Evolutionary conservation across 1,140 invertebrate genomes (phyloP), one percentile per base, ranked within the genome.

Genomic region (Bombus picipes): DNA sequence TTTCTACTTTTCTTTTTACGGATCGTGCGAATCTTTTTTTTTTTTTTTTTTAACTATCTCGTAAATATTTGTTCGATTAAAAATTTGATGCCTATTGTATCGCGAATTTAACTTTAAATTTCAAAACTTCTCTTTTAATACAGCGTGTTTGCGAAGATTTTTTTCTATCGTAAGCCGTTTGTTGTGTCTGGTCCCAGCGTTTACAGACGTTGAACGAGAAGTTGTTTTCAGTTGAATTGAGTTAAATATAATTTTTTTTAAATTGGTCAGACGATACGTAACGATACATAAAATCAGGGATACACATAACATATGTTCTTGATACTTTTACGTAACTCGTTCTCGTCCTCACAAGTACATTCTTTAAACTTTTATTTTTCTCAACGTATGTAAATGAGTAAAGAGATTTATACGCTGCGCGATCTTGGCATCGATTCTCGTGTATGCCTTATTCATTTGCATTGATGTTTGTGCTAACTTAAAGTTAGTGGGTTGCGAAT

Each of bases 101-200:
- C 3, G 0, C 25, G 10, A 65, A 65, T 65, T 32, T 32, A 32
- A 65, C 13, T 65, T 32, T 18, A 18, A 32, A 6, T 18, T 32
- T 13, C 32, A 8, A 65, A 32, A 32, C n/a, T 6, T 6, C 2
- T 65, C 28, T 15, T 32, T 65, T 65, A 1, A 65, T 65, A 18
- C 3, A 12, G 0, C 25, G 28, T 1, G 25, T 59, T 4, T 12
- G 10, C 1, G 10, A 59, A 59, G 57, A 12, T 28, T 28, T 10
- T 12, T 28, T 4, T 12, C 1, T 28, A 28, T 59, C 28, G 10
- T 28, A 59, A 59, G 3, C 0, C 8, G 57, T 25, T 12, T 12
- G 10, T 59, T 1, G 25, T 12, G 3, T 12, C 1, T 1, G 25
- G 1, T 4, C 3, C 25, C 1, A 4, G 1, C 10, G 25, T 59